Base-by-base conservation (phyloP, 2,797 vertebrate genomes). In the Esox masquinongy region DNA sequence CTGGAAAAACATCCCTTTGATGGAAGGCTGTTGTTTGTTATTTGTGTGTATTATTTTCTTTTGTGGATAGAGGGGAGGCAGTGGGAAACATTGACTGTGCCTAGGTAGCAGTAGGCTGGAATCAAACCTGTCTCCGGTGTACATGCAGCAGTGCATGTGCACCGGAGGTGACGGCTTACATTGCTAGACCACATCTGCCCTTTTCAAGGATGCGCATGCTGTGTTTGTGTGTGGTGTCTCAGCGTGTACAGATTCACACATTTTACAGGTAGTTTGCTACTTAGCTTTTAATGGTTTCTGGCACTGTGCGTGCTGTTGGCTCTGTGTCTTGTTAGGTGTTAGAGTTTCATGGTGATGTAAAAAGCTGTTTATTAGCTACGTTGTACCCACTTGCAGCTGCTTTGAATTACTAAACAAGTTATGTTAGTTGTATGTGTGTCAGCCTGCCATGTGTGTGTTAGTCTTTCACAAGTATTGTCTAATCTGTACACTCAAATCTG, bases 321-420 rank as follows among this genome's bases (percentile, higher is more conserved):
- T 82, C 50, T 22, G 43, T 73, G 68, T 71, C 74, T 71, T 43
- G 22, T 61, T 43, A 26, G 50, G 82, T 68, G 36, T 29, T 61
- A 77, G 14, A 51, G 74, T 76, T 80, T 88, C 78, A 80, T 67
- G 73, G 74, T 29, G 71, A 80, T 77, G 77, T 85, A 83, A 83
- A 79, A 3, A 2, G 70, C 66, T 82, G 77, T 87, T 89, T 79
- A 84, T 76, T 68, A 61, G 68, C 79, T 75, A 76, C 82, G 74
- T 68, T 80, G 82, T 80, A 77, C 79, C 71, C 70, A 81, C 79
- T 49, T 82, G 76, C 84, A 84, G 73, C 80, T 79, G 64, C 81
- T 79, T 74, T 78, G 74, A 83, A 83, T 79, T 79, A 76, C 82
- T 74, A 75, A 71, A 81, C 3, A 3, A 17, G 22, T 34, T 66